Evolutionary conservation across 2,113 vertebrate genomes (phyloP).

Genomic region (Pteronura brasiliensis): DNA sequence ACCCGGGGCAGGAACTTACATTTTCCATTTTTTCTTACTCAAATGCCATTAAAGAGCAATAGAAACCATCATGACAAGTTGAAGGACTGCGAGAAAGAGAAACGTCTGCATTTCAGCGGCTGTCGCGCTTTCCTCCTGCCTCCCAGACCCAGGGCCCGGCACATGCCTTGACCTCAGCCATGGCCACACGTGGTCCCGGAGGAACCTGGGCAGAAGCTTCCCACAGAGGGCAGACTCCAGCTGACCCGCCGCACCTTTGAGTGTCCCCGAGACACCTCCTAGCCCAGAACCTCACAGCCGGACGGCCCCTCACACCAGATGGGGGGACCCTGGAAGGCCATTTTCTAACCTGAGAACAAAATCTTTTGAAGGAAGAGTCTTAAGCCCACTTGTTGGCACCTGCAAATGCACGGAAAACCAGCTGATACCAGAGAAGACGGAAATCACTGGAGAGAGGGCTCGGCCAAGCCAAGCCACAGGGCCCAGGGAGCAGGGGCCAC

Average conservation of each 20-base stretch:
- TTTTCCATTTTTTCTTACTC: background rate
- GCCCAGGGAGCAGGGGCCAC: background rate
- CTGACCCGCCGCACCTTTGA: rapidly evolving
- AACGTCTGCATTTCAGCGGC: background rate
- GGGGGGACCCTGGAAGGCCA: background rate
- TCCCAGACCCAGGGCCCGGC: background rate
- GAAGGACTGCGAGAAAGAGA: rapidly evolving
- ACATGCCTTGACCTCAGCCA: background rate
- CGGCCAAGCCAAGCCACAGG: background rate
- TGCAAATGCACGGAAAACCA: background rate
- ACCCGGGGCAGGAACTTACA: rapidly evolving
- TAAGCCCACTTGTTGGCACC: background rate
- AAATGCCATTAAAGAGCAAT: background rate
- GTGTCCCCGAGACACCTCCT: background rate
- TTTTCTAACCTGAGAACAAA: background rate
- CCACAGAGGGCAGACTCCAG: no score
- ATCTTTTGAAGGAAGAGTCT: background rate
- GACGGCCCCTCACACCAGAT: background rate
- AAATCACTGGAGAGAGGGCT: background rate
- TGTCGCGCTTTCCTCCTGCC: no score
- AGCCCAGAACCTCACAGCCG: background rate
- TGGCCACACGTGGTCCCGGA: rapidly evolving
- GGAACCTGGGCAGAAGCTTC: background rate
- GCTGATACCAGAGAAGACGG: background rate
- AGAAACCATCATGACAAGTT: rapidly evolving